These are phyloP conservation scores for Corythornis leucogaster DNA, from an alignment of 2,797 vertebrate species.

Conservation along the genomic window DNA sequence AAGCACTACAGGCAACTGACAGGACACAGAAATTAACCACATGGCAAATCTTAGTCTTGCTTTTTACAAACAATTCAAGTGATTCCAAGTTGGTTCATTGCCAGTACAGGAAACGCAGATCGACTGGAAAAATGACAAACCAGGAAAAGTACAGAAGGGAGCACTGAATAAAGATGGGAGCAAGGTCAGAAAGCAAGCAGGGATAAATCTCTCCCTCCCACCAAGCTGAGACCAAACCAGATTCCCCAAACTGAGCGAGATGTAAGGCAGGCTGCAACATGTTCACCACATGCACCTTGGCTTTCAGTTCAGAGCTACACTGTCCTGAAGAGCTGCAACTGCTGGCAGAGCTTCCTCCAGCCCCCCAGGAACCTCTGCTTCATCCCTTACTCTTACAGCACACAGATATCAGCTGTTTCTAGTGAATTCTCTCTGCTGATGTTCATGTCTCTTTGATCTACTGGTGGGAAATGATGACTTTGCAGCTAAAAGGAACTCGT, in stretches of 20 bases:
- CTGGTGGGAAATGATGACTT: not conserved
- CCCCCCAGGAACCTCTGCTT: not conserved
- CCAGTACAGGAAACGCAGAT: not conserved
- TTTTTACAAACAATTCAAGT: not conserved
- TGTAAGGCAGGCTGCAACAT: not conserved
- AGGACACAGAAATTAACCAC: not conserved
- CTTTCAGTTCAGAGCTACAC: not conserved
- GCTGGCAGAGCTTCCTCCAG: not conserved
- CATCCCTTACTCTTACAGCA: not conserved
- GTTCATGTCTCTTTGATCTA: not conserved
- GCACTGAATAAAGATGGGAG: rapidly evolving
- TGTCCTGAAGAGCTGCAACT: not conserved
- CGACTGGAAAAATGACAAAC: not conserved
- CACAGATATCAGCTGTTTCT: not conserved
- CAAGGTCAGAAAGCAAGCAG: not conserved
- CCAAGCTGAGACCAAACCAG: not conserved
- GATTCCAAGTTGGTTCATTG: not conserved
- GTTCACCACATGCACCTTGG: rapidly evolving
- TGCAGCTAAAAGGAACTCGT: not conserved
- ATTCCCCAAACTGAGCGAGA: not conserved
- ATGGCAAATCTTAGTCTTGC: not conserved
- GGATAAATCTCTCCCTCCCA: not conserved
- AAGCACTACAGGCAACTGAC: not conserved
- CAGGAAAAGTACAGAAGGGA: not conserved
- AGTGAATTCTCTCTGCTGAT: not conserved